Conservation (phyloP, 2,797 vertebrate genomes). For the Sebastes nivosus region DNA sequence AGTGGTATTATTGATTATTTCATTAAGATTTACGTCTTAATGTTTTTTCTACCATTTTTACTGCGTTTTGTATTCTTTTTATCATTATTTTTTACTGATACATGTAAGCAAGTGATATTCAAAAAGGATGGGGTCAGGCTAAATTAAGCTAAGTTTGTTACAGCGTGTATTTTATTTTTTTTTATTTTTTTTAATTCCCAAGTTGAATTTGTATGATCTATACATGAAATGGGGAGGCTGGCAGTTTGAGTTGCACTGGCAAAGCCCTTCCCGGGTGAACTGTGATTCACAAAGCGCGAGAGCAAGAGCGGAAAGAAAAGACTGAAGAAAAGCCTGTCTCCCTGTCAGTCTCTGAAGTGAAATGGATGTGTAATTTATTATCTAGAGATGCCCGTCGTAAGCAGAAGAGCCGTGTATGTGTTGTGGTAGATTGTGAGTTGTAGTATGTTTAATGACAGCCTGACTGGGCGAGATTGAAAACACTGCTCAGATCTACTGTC, state of each 20-base stretch:
- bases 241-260: slow-evolving; percentile 62
- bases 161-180: slow-evolving; percentile 19
- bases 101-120: slow-evolving; percentile 48
- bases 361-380: slow-evolving; percentile 80
- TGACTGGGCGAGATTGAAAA: slow-evolving; percentile 57
- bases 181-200: slow-evolving; percentile 16
- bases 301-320: slow-evolving; percentile 32
- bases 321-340: slow-evolving; percentile 68
- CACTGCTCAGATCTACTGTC: slow-evolving; percentile 63
- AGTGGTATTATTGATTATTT: slow-evolving; percentile 64
- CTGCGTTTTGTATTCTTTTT: slow-evolving; percentile 77
- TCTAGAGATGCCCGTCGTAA: slow-evolving; percentile 71
- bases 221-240: slow-evolving; percentile 48
- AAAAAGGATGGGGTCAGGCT: slow-evolving; percentile 39
- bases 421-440: slow-evolving; percentile 75
- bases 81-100: slow-evolving; percentile 68
- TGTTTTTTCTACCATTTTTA: slow-evolving; percentile 80
- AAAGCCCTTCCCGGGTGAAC: slow-evolving; percentile 56
- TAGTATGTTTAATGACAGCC: slow-evolving; percentile 69
- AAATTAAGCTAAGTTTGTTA: slow-evolving; percentile 60
- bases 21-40: slow-evolving; percentile 65
- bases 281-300: slow-evolving; percentile 59
- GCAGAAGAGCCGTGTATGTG: slow-evolving; percentile 72
- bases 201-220: slow-evolving; percentile 37
- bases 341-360: slow-evolving; percentile 67